These are phyloP conservation scores for Hippoglossus stenolepis DNA, from an alignment of 2,113 vertebrate genomes.

Conservation along the genomic window DNA sequence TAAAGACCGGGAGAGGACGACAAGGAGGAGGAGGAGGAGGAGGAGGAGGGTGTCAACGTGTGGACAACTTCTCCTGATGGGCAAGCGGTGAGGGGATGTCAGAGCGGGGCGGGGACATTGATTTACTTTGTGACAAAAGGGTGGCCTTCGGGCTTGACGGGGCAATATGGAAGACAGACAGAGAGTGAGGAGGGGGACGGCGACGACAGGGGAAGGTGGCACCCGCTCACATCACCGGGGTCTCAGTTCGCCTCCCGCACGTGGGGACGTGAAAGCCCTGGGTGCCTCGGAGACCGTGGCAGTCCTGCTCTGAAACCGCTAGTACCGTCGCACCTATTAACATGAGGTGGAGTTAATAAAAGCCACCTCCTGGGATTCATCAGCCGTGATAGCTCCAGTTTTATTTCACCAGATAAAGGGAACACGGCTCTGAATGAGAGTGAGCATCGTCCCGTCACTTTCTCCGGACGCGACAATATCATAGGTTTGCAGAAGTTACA, in stretches of 20 bases:
- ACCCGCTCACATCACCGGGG: constrained; percentile 54
- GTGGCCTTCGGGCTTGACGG: constrained; percentile 72
- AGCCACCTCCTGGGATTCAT: constrained; percentile 75
- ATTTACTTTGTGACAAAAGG: constrained; percentile 77
- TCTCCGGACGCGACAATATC: constrained; percentile 46
- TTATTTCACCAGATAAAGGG: constrained; percentile 72
- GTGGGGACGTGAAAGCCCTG: constrained; percentile 34
- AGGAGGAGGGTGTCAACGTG: constrained; percentile 54
- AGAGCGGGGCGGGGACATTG: constrained; percentile 70
- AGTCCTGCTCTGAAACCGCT: constrained; percentile 42
- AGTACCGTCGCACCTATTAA: constrained; percentile 69
- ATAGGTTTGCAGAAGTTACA: constrained; percentile 23
- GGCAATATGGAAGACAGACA: constrained; percentile 38
- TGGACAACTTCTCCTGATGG: constrained; percentile 62
- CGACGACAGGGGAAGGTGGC: neutral
- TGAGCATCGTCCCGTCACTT: constrained; percentile 44
- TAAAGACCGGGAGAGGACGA: constrained; percentile 61
- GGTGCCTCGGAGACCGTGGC: constrained; percentile 62
- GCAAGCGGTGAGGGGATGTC: constrained; percentile 59
- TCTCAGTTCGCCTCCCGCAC: constrained; percentile 31
- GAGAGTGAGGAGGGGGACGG: neutral
- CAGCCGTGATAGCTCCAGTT: constrained; percentile 67
- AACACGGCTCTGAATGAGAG: constrained; percentile 68
- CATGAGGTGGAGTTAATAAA: constrained; percentile 79
- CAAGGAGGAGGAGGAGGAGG: neutral